Percentiles rank a stretch among this genome's conserved stretches.
Conservation (phyloP, 2,113 vertebrate genomes). For the Ovis canadensis region DNA sequence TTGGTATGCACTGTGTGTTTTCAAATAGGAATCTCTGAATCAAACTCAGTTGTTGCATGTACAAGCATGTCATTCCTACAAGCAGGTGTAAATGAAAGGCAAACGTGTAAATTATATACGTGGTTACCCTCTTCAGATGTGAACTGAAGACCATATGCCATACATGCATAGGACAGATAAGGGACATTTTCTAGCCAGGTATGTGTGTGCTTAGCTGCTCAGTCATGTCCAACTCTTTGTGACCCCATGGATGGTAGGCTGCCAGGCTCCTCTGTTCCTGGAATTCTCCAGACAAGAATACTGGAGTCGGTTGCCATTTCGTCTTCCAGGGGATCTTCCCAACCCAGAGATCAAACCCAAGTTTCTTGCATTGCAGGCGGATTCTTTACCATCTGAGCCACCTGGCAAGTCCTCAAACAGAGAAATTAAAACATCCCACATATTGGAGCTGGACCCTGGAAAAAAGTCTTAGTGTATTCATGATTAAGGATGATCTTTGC, state of each 20-base stretch:
- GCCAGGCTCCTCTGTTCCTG: not conserved
- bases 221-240: not conserved
- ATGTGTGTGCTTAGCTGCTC: not conserved
- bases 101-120: not conserved
- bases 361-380: not conserved
- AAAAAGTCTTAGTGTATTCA: not conserved
- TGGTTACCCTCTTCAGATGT: not conserved
- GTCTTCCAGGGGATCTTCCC: not conserved
- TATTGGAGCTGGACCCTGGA: not conserved
- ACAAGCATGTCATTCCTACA: not conserved
- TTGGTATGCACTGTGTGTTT: not conserved
- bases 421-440: not conserved
- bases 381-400: not conserved
- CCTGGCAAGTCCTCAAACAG: not conserved
- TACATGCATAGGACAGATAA: not conserved
- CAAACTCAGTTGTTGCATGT: not conserved
- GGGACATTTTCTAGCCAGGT: not conserved
- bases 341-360: not conserved
- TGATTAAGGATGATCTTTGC: not conserved
- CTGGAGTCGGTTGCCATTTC: not conserved
- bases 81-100: constrained; percentile 26
- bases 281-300: not conserved
- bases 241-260: not conserved
- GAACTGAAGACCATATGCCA: not conserved
- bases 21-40: constrained; percentile 5